phyloP scores from a whole-genome alignment of 2,888 invertebrate genomes.

The Drosophila tripunctata region DNA sequence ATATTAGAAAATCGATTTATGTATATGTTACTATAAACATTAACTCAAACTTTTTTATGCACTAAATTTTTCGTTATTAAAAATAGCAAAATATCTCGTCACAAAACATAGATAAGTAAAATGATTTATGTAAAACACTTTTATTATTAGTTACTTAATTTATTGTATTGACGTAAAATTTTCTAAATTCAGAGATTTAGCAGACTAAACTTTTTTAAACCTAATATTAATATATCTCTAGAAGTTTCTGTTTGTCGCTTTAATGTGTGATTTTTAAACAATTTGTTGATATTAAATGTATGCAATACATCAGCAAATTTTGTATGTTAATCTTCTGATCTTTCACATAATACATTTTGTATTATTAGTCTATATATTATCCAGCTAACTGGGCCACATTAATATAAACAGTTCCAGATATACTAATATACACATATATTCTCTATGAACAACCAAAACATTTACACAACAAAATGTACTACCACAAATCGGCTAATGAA shows the following conservation, averaged over 20 bases:
- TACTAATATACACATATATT: slow-evolving; percentile 1
- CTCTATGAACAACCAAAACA: slow-evolving; percentile 3
- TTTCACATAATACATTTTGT: neutral
- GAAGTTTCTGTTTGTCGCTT: neutral
- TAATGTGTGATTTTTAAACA: neutral
- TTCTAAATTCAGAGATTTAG: too few species aligned
- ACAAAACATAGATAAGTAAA: too few species aligned
- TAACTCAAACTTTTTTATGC: too few species aligned
- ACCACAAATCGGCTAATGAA: slow-evolving; percentile 21
- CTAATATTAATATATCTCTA: too few species aligned
- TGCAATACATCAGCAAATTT: neutral
- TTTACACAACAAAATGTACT: slow-evolving; percentile 28
- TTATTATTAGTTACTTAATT: too few species aligned
- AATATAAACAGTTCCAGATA: neutral
- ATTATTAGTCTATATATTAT: neutral
- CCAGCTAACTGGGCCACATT: neutral
- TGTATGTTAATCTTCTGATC: neutral
- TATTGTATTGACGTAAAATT: too few species aligned
- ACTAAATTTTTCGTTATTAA: too few species aligned
- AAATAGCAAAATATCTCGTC: too few species aligned
- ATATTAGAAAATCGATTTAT: too few species aligned
- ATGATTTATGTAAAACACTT: too few species aligned
- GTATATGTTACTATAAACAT: too few species aligned
- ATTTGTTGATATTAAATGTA: neutral
- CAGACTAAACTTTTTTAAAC: too few species aligned